These are phyloP conservation scores for Dione vanillae DNA, from an alignment of 2,888 invertebrate genomes.

Conservation along the genomic window DNA sequence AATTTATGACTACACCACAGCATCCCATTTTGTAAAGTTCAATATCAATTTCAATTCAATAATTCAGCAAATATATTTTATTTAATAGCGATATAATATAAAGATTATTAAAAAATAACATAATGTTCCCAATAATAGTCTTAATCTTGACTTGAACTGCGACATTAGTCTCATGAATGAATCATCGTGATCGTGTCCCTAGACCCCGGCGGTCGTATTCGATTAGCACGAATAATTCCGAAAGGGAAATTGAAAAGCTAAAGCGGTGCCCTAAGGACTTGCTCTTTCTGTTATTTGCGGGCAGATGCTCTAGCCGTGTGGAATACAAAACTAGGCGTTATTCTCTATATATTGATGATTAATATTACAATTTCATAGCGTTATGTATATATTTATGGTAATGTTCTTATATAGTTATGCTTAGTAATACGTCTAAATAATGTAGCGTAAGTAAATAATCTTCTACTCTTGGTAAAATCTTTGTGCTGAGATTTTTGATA, in stretches of 20 bases:
- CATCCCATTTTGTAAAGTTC: too few species aligned
- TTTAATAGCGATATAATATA: not conserved
- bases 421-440: too few species aligned
- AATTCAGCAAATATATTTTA: not conserved
- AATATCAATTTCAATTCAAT: not conserved
- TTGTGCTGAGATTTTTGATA: too few species aligned
- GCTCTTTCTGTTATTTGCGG: conserved; percentile 83
- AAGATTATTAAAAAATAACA: conserved; percentile 32
- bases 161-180: conserved; percentile 83
- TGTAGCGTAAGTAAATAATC: too few species aligned
- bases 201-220: conserved; percentile 77
- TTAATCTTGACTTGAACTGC: conserved; percentile 67
- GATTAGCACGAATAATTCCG: conserved; percentile 83
- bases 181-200: conserved; percentile 75
- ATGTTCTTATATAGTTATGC: too few species aligned
- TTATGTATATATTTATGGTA: too few species aligned
- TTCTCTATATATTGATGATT: conserved; percentile 55
- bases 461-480: too few species aligned
- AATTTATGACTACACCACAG: too few species aligned
- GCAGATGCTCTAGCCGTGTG: conserved; percentile 62
- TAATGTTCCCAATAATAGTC: conserved; percentile 65
- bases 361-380: conserved; percentile 21
- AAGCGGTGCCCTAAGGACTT: conserved; percentile 82
- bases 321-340: conserved; percentile 75
- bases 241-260: conserved; percentile 85